A percentile compares a stretch with the other conserved stretches of the same genome.
Conservation (phyloP, 2,888 invertebrate species). For the Melieria crassipennis region DNA sequence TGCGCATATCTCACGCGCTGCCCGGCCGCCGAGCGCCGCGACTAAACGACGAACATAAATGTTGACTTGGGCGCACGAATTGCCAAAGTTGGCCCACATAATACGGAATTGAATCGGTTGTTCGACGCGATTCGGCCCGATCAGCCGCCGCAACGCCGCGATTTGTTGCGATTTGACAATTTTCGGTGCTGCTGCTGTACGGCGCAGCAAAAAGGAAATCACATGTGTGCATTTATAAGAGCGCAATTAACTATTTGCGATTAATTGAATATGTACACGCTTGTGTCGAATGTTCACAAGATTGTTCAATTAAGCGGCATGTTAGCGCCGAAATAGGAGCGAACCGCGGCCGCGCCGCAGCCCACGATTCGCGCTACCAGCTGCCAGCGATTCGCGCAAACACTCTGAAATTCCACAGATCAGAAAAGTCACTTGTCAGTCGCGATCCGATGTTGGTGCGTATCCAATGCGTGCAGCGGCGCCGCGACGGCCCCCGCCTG, state of each 20-base stretch:
- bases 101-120: not conserved
- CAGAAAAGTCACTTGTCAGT: slow-evolving; percentile 15
- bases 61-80: not conserved
- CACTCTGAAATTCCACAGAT: slow-evolving; percentile 15
- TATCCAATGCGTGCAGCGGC: too few relatives aligned
- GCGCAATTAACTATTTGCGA: slow-evolving; percentile 37
- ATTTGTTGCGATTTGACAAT: slow-evolving; percentile 3
- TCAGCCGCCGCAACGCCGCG: not conserved
- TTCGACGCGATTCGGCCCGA: not conserved
- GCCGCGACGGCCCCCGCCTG: too few relatives aligned
- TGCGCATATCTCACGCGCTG: not conserved
- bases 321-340: slow-evolving; percentile 23
- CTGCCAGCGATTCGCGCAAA: not conserved
- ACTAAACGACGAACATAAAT: not conserved
- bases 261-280: slow-evolving; percentile 37
- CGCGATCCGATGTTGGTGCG: not conserved
- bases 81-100: not conserved
- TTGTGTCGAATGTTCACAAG: slow-evolving; percentile 30
- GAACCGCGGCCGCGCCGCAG: slow-evolving; percentile 12
- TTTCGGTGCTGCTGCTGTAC: not conserved
- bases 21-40: not conserved
- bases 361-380: slow-evolving; percentile 16
- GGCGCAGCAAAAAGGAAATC: not conserved
- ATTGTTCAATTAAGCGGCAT: slow-evolving; percentile 38
- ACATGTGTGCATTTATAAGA: not conserved